Evolutionary conservation across 1,140 invertebrate genomes (phyloP), one percentile per base, ranked within the genome.

Genomic region (Anoplophora glabripennis): DNA sequence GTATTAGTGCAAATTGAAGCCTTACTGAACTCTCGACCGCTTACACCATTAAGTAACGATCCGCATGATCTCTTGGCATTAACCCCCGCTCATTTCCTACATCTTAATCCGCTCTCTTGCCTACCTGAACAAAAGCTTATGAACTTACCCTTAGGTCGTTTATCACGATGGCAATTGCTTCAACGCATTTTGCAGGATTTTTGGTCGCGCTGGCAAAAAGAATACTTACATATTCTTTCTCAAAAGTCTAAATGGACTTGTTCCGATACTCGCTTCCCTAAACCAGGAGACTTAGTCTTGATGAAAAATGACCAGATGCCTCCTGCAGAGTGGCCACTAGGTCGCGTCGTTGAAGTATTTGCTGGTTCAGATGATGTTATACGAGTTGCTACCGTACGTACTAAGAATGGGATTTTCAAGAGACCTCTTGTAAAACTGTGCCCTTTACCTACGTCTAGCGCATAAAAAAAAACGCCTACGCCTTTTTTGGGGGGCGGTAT

Each of bases 151-250:
- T 46, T 64, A 15, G 38, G 54, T 47, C 53, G 59, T 10, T 46
- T 71, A 12, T 60, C 51, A 34, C 61, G 66, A 21, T 74, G 61
- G 60, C 63, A 72, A 53, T 28, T 61, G 7, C 14, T 73, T 4
- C 61, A 72, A 54, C 56, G 57, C 35, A 52, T 74, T 35, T 46
- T 61, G n/a, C 64, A 65, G 47, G 17, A 65, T 40, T 69, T 72
- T 53, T 75, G 70, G 71, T 52, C 46, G 12, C 55, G 60, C 10
- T 72, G 69, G 67, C 52, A 54, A 4, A 37, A 59, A 15, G 69
- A 75, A 53, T 75, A 75, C 56, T 47, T 75, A 3, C 51, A 57
- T 28, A 47, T 28, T 11, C 48, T 73, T 14, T 69, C 72, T 53
- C 47, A 64, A 40, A 51, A 70, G 4, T 35, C 11, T 8, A 72